These are phyloP conservation scores for Sinodicranocentrus sp. DNA, from an alignment of 2,888 invertebrate genomes.

Conservation along the genomic window DNA sequence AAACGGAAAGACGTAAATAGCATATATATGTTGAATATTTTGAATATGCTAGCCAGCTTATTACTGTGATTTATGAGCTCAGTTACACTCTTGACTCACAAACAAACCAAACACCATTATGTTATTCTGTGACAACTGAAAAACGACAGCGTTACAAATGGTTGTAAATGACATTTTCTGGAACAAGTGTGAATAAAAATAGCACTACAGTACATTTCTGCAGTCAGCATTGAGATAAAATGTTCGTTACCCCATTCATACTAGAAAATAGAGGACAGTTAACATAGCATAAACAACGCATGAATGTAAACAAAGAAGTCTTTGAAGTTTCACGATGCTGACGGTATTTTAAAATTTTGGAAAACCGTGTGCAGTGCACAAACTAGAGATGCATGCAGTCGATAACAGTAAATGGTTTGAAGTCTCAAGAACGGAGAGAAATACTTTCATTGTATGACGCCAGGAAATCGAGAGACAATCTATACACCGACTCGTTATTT, in stretches of 20 bases:
- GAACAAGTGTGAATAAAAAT: background rate
- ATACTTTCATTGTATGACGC: background rate
- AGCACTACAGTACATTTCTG: background rate
- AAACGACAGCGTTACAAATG: conserved; percentile 11
- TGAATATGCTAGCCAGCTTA: background rate
- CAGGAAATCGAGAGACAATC: conserved; percentile 27
- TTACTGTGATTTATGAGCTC: background rate
- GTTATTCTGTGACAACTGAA: background rate
- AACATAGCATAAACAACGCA: background rate
- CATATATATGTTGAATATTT: too few relatives aligned
- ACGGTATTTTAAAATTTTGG: conserved; percentile 8
- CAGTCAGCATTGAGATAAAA: background rate
- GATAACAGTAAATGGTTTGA: background rate
- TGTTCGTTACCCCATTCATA: background rate
- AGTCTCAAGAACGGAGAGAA: background rate
- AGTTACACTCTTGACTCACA: background rate
- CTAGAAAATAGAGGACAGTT: background rate
- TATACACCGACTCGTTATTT: conserved; percentile 29
- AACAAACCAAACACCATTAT: background rate
- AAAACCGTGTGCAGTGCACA: background rate
- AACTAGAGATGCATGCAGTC: too few relatives aligned
- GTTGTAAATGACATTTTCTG: conserved; percentile 10
- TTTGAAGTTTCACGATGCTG: background rate
- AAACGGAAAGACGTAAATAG: too few relatives aligned
- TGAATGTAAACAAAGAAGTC: background rate